phyloP scores from a whole-genome alignment of 2,797 vertebrate genomes.

The Lagocephalus sceleratus region DNA sequence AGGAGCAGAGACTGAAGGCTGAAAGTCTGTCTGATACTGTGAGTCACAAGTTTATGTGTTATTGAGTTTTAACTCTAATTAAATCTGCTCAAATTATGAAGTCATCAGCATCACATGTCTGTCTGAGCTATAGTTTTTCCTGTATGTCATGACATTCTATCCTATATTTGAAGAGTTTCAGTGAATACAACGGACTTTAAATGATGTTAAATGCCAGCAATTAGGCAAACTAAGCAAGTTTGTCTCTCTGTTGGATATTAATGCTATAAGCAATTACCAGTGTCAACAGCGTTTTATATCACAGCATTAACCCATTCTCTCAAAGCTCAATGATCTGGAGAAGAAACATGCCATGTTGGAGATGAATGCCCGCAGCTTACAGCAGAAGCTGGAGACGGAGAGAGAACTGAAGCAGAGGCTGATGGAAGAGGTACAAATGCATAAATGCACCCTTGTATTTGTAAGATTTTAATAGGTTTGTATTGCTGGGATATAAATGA shows the following conservation, averaged over 20 bases:
- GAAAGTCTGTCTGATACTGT: slow-evolving; percentile 98
- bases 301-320: slow-evolving; percentile 15
- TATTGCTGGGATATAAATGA: not conserved
- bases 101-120: slow-evolving; percentile 1
- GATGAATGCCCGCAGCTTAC: slow-evolving; percentile 95
- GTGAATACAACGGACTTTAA: not conserved
- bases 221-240: not conserved
- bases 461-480: not conserved
- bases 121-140: slow-evolving; percentile 2
- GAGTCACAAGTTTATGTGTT: slow-evolving; percentile 39
- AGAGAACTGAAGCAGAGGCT: slow-evolving; percentile 96
- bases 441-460: slow-evolving; percentile 2
- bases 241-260: not conserved
- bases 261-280: not conserved
- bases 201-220: not conserved
- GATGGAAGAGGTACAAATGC: slow-evolving; percentile 88
- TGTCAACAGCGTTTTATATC: no score
- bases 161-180: no score
- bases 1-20: slow-evolving; percentile 97
- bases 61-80: not conserved
- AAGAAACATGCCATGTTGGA: slow-evolving; percentile 98
- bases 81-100: not conserved
- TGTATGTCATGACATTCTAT: not conserved
- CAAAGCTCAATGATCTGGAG: slow-evolving; percentile 93
- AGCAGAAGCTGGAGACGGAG: slow-evolving; percentile 97